Evolutionary conservation across 2,113 vertebrate genomes (phyloP).

Genomic region (Aldabrachelys gigantea): DNA sequence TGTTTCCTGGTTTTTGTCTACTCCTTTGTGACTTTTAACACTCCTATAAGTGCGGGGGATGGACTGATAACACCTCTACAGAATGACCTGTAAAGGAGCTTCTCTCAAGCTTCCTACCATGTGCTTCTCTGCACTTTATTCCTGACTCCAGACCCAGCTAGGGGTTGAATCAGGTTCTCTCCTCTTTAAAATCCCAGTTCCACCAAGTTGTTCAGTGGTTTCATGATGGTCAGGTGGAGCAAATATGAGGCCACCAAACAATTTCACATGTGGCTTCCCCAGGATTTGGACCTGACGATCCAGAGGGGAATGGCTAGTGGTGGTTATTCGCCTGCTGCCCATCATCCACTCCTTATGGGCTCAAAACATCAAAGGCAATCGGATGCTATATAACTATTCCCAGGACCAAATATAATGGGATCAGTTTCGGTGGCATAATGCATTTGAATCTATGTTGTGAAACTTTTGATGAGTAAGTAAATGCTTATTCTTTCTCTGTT

Average conservation of each 20-base stretch:
- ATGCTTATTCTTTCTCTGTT: conserved; percentile 1
- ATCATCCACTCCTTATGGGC: neutral
- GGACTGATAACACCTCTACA: neutral
- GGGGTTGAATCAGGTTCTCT: neutral
- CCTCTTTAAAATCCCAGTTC: neutral
- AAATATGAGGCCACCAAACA: neutral
- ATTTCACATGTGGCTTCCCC: neutral
- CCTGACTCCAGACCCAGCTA: neutral
- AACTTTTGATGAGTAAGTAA: conserved; percentile 20
- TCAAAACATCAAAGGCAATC: neutral
- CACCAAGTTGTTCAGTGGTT: neutral
- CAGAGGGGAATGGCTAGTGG: neutral
- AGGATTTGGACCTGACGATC: neutral
- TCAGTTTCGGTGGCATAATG: neutral
- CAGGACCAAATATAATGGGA: neutral
- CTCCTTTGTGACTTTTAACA: neutral
- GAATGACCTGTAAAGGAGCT: neutral
- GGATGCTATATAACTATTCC: neutral
- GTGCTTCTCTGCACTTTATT: neutral
- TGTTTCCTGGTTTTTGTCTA: neutral
- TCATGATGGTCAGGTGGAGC: neutral
- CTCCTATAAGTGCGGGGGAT: neutral
- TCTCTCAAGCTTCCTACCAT: neutral
- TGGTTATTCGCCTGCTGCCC: neutral
- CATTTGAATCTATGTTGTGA: neutral